phyloP scores from a whole-genome alignment of 2,797 vertebrate species.

The Tenualosa ilisha region DNA sequence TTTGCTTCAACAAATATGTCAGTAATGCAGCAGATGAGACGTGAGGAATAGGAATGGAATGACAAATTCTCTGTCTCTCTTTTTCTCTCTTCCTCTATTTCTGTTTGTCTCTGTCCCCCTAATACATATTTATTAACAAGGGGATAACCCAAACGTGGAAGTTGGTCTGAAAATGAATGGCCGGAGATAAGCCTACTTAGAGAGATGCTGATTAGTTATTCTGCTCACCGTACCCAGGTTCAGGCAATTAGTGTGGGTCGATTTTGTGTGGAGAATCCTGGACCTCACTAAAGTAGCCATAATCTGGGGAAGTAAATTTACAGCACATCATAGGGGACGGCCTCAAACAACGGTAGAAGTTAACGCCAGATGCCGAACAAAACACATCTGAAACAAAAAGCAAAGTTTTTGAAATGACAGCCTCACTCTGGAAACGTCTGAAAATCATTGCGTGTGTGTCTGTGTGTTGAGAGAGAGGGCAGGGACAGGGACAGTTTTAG shows the following conservation, averaged over 20 bases:
- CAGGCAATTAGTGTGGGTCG: constrained; percentile 9
- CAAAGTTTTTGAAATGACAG: not conserved
- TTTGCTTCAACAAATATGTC: not conserved
- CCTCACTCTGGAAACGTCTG: not conserved
- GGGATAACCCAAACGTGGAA: not conserved
- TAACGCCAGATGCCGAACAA: not conserved
- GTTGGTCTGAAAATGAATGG: not conserved
- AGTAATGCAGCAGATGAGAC: not conserved
- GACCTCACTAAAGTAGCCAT: not conserved
- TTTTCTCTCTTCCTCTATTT: no score
- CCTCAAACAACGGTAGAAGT: not conserved
- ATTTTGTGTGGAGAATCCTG: not conserved
- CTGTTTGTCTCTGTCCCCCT: not conserved
- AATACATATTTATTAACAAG: not conserved
- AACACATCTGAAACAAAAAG: not conserved
- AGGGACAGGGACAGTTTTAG: no score
- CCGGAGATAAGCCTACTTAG: not conserved
- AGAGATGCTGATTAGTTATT: not conserved
- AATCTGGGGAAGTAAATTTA: not conserved
- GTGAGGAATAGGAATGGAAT: not conserved
- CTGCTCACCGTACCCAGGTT: not conserved
- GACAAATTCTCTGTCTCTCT: not conserved
- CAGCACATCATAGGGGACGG: not conserved
- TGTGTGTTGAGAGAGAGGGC: no score
- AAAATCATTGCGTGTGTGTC: not conserved